Base-by-base conservation (phyloP, 2,113 vertebrate genomes). In the Microcebus jonahi region DNA sequence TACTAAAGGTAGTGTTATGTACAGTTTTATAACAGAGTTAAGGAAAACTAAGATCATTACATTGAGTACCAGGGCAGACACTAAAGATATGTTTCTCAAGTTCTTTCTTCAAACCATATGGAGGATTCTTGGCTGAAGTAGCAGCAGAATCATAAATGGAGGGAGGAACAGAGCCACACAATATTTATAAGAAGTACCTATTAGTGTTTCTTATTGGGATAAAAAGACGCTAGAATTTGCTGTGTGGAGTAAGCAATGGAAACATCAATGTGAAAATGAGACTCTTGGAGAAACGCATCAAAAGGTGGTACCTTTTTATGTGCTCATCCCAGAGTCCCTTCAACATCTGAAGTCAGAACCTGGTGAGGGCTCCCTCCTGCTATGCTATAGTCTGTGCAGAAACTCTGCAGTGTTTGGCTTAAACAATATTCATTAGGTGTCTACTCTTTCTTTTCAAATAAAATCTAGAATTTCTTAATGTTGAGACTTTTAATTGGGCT, bases 81-180 rank as follows among this genome's bases (percentile, higher is more conserved):
- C 36, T 77, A 9, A 79, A 87, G 39, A 39, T 31, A 17, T 13
- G 7, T 20, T 95, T 86, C 93, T 65, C 71, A 77, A 71, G 25
- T 85, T 95, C 63, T 67, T 93, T 88, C 53, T 97, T 81, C 25
- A 81, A 65, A 95, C 7, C 53, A 73, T 4, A 29, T 76, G 21
- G 80, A 94, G 1, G 14, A 48, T 36, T 96, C 88, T 45, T 97
- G 76, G 9, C 39, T 86, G 55, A 88, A 88, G 50, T 17, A 25
- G 42, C 36, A 59, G 34, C 39, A 73, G 50, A 90, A 92, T 75
- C 36, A 34, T 87, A 79, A 65, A 18, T 45, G 70, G 57, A 90
- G n/a, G 9, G 34, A 67, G 31, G 48, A 73, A 55, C 10, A 75
- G 8, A 93, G 6, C 3, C 25, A 34, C 4, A 39, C 2, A 45